Base-by-base conservation (phyloP, 1,140 invertebrate species). In the Aricia agestis region DNA sequence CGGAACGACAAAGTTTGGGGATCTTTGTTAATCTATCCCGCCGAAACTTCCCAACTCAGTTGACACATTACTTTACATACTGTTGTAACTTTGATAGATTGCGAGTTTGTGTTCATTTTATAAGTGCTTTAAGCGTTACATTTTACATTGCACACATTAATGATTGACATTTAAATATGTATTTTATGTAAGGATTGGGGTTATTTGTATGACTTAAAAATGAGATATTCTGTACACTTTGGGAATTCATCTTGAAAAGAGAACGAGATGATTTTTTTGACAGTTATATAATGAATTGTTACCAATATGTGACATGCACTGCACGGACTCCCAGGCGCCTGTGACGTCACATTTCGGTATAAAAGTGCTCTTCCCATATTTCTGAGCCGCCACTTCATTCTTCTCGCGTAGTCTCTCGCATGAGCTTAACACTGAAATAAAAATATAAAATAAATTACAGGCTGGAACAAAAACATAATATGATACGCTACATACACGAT, bases 331-430 rank as follows among this genome's bases (percentile, higher is more conserved):
- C 96, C 96, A 98, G 59, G 93, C 94, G 0, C 96, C 96, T 3
- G 92, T 94, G 11, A 93, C 89, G 79, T 96, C 94, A 79, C 96
- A 97, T 68, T 94, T 93, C 0, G 96, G 96, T 61, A 94, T 92
- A 84, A 96, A 96, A 0, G 93, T 95, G 0, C 95, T 93, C 79
- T 96, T 95, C 19, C 95, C 95, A 68, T 95, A 94, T 65, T 95
- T 93, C 77, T 94, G 92, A 0, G 94, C 93, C 2, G 93, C 94
- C 70, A 94, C 93, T 57, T 95, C 93, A 78, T 97, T 97, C 80
- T 96, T 96, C 74, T 97, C 94, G 25, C 96, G 91, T 0, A 96
- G 84, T 18, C 95, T 92, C 79, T 97, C 96, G 83, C 97, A 97
- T 58, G 95, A 94, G n/a, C 95, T 96, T 15, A 97, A 81, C 2